phyloP scores from a whole-genome alignment of 2,888 invertebrate genomes.

The Nyleta sp. region DNA sequence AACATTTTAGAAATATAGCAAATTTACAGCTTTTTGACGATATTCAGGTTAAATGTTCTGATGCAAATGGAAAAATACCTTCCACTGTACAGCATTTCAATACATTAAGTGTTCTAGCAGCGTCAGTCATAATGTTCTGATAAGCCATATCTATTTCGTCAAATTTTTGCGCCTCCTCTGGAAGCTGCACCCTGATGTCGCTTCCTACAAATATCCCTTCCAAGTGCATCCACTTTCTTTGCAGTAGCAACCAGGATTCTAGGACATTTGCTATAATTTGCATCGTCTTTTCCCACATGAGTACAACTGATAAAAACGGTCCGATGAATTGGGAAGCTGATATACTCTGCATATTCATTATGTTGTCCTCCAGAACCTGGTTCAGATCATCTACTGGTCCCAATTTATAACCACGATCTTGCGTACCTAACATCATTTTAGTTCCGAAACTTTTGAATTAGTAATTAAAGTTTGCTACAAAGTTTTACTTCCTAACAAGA shows the following conservation, averaged over 20 bases:
- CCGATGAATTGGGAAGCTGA: constrained; percentile 94
- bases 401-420: constrained; percentile 91
- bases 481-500: too few species aligned
- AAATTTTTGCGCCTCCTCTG: constrained; percentile 95
- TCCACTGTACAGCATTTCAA: constrained; percentile 89
- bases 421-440: constrained; percentile 25
- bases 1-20: too few species aligned
- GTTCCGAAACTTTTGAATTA: too few species aligned
- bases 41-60: not conserved
- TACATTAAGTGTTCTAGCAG: constrained; percentile 90
- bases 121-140: constrained; percentile 93
- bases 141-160: constrained; percentile 93
- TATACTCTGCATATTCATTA: constrained; percentile 96
- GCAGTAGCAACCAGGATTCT: constrained; percentile 93
- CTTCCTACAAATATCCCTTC: constrained; percentile 96
- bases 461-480: too few species aligned
- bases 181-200: constrained; percentile 93
- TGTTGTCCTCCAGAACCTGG: constrained; percentile 93
- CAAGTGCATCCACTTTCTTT: constrained; percentile 95
- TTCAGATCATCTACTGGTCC: constrained; percentile 93
- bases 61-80: constrained; percentile 51
- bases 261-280: constrained; percentile 93
- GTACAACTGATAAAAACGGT: constrained; percentile 92
- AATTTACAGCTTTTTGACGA: too few species aligned
- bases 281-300: constrained; percentile 92